These are phyloP conservation scores for Alcis repandata DNA, from an alignment of 2,888 invertebrate genomes.

Conservation along the genomic window DNA sequence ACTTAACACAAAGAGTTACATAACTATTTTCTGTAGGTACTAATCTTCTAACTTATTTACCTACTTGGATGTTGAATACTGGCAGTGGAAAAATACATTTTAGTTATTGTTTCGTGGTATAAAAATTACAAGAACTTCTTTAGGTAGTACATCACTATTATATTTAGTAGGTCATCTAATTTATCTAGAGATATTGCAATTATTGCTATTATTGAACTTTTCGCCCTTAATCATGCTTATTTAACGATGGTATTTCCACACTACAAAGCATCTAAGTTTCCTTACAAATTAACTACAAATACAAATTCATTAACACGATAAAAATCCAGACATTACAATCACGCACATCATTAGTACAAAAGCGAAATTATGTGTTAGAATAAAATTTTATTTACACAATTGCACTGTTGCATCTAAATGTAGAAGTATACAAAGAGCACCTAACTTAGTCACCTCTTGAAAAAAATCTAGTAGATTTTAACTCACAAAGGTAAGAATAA, in stretches of 20 bases:
- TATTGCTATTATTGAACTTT: slow-evolving; percentile 20
- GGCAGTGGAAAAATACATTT: slow-evolving; percentile 86
- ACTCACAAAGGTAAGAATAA: neutral
- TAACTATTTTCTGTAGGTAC: slow-evolving; percentile 58
- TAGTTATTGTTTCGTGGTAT: slow-evolving; percentile 58
- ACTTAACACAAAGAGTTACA: slow-evolving; percentile 60
- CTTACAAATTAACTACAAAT: slow-evolving; percentile 39
- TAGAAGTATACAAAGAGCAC: slow-evolving; percentile 69
- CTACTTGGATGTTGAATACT: slow-evolving; percentile 83
- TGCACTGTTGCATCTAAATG: slow-evolving; percentile 64
- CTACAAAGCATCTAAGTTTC: slow-evolving; percentile 27
- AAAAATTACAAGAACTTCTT: slow-evolving; percentile 57
- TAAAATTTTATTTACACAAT: slow-evolving; percentile 56
- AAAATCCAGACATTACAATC: slow-evolving; percentile 45
- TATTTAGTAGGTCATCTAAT: neutral
- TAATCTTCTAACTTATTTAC: slow-evolving; percentile 62
- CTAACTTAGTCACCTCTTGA: slow-evolving; percentile 56
- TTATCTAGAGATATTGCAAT: slow-evolving; percentile 7
- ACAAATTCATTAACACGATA: slow-evolving; percentile 57
- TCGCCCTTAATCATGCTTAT: slow-evolving; percentile 13
- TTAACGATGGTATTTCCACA: slow-evolving; percentile 26
- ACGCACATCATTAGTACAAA: slow-evolving; percentile 50
- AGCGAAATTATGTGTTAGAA: slow-evolving; percentile 48
- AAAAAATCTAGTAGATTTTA: slow-evolving; percentile 19
- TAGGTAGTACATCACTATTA: slow-evolving; percentile 18